A percentile compares a stretch with the other conserved stretches of the same genome.
Evolutionary conservation across 1,140 invertebrate genomes (phyloP).

Genomic region (Drosophila kikkawai): DNA sequence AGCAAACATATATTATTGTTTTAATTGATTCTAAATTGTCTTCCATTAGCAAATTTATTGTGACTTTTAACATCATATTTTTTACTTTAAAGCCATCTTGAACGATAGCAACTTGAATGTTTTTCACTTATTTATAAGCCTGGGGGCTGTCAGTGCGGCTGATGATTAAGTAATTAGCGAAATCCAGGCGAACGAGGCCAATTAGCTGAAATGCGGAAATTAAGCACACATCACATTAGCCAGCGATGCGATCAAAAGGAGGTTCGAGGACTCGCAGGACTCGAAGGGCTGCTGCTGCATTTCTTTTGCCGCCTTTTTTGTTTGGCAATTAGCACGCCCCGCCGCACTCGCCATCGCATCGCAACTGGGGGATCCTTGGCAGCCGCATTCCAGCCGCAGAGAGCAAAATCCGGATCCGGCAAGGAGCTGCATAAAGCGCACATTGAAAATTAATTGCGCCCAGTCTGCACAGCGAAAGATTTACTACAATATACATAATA

Average conservation of each 20-base stretch:
- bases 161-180: constrained; percentile 61
- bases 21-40: not conserved
- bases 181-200: constrained; percentile 48
- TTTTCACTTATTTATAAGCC: constrained; percentile 13
- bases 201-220: constrained; percentile 60
- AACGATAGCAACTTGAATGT: not conserved
- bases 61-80: not conserved
- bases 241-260: constrained; percentile 44
- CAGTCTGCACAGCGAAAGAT: not conserved
- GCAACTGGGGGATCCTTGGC: constrained; percentile 40
- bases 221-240: constrained; percentile 54
- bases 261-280: constrained; percentile 32
- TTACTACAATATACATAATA: not conserved
- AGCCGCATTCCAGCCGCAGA: constrained; percentile 38
- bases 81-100: not conserved
- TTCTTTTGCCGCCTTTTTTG: constrained; percentile 41
- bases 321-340: constrained; percentile 72
- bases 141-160: constrained; percentile 5
- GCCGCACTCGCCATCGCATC: constrained; percentile 43
- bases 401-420: constrained; percentile 45
- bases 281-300: constrained; percentile 34
- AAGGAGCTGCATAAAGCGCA: constrained; percentile 71
- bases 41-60: not conserved
- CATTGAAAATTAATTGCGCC: constrained; percentile 81
- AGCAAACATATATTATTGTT: not conserved